Base-by-base conservation (phyloP, 1,140 invertebrate genomes). In the Oryzaephilus surinamensis region DNA sequence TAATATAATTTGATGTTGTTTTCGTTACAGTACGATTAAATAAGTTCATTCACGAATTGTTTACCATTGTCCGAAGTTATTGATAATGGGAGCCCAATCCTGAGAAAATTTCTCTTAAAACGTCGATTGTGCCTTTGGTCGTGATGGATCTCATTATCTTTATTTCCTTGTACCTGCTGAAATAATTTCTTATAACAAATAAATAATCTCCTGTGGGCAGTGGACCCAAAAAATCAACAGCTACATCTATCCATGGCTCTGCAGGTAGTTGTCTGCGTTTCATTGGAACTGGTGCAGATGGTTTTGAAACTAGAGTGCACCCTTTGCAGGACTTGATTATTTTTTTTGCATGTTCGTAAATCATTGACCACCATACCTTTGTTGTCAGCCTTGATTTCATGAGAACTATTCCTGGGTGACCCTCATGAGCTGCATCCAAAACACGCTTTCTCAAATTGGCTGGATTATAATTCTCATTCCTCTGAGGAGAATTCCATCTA, bases 261-360 rank as follows among this genome's bases (percentile, higher is more conserved):
- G 24, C 18, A 4, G 58, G 57, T 17, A 62, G 48, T 18, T 46
- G 20, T 32, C 52, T 38, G 26, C 46, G 40, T 11, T 53, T 50
- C 44, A 64, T 53, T n/a, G 43, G 53, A 19, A 50, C 31, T 1
- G 41, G 40, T 6, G 34, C 32, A 45, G 41, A 48, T 28, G 46
- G 39, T 16, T 28, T n/a, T 4, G 50, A 38, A 16, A 58, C 55
- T 18, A 58, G 13, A 41, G 31, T 60, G 16, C 71, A 73, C 11
- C 55, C 52, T 11, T 51, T 48, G 45, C 72, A 75, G 2, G 24
- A 14, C 46, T 62, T 64, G 4, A 65, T 54, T 14, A 51, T n/a
- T n/a, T n/a, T n/a, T n/a, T n/a, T n/a, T n/a, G n/a, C n/a, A n/a
- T n/a, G 11, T 14, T 6, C 27, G 11, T n/a, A n/a, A n/a, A n/a